Evolutionary conservation across 2,888 invertebrate genomes (phyloP).

Genomic region (Metallyticus violacea): DNA sequence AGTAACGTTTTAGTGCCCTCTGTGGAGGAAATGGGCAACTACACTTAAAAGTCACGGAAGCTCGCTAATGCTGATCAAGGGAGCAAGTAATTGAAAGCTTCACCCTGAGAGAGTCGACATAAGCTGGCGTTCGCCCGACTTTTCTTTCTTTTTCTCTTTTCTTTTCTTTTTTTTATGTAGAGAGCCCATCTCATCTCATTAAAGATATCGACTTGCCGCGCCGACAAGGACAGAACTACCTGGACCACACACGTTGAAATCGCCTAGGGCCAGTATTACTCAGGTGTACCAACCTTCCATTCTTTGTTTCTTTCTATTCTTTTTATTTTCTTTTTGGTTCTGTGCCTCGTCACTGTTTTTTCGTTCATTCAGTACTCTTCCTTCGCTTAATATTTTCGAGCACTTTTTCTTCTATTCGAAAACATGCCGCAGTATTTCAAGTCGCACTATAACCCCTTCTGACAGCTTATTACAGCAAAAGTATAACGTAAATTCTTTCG

Average conservation of each 20-base stretch:
- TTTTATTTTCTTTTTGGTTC: not conserved
- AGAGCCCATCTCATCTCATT: not conserved
- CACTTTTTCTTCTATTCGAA: not conserved
- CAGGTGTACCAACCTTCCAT: not conserved
- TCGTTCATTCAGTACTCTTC: not conserved
- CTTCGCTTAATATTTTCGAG: not conserved
- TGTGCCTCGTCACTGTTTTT: not conserved
- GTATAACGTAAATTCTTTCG: not conserved
- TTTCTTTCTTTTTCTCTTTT: not conserved
- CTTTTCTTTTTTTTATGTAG: not conserved
- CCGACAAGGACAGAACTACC: not conserved
- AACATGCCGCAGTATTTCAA: not conserved
- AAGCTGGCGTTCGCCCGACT: not conserved
- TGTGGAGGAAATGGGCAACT: not conserved
- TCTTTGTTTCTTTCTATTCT: not conserved
- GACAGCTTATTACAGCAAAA: not conserved
- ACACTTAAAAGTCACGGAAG: not conserved
- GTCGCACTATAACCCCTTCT: not conserved
- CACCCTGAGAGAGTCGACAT: not conserved
- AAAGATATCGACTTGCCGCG: not conserved
- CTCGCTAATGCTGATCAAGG: not conserved
- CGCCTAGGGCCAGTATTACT: not conserved
- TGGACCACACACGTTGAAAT: slow-evolving; percentile 16
- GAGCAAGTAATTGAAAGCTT: not conserved
- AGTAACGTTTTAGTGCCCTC: not conserved